phyloP scores from a whole-genome alignment of 2,113 vertebrate species.

The Spea bombifrons region DNA sequence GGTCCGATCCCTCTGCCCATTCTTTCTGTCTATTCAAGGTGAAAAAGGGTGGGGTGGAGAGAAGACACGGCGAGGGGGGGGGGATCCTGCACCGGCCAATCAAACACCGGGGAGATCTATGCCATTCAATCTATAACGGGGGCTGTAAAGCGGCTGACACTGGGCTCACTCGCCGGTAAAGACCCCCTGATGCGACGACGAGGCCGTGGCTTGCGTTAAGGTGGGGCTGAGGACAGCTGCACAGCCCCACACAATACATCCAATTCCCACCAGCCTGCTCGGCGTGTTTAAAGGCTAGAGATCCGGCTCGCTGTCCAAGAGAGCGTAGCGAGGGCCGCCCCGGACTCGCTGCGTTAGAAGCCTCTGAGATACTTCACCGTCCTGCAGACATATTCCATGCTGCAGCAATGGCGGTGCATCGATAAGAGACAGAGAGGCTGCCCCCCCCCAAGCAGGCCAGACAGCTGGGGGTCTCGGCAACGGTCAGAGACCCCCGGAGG shows the following conservation, averaged over 20 bases:
- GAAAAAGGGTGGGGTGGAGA: constrained; percentile 52
- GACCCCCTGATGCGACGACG: neutral
- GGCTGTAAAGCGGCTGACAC: constrained; percentile 13
- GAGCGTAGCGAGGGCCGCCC: neutral
- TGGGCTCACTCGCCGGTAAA: neutral
- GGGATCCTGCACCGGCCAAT: constrained; percentile 15
- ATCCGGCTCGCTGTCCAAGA: neutral
- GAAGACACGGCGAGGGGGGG: constrained; percentile 18
- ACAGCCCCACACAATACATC: neutral
- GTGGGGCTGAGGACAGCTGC: constrained; percentile 36
- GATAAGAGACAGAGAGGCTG: too few relatives aligned
- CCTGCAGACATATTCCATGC: neutral
- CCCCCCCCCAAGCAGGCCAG: too few relatives aligned
- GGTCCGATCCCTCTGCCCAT: neutral
- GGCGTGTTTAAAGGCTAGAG: neutral
- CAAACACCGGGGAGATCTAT: constrained; percentile 10
- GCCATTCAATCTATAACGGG: neutral
- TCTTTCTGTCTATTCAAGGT: constrained; percentile 61
- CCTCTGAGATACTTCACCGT: neutral
- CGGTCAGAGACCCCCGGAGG: too few relatives aligned
- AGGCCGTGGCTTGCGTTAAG: constrained; percentile 12
- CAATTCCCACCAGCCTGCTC: too few relatives aligned
- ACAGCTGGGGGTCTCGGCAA: too few relatives aligned
- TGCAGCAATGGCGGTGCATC: constrained; percentile 22
- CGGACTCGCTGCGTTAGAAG: neutral